These are phyloP conservation scores for Sitobion miscanthi DNA, from an alignment of 1,140 invertebrate species.

Conservation along the genomic window DNA sequence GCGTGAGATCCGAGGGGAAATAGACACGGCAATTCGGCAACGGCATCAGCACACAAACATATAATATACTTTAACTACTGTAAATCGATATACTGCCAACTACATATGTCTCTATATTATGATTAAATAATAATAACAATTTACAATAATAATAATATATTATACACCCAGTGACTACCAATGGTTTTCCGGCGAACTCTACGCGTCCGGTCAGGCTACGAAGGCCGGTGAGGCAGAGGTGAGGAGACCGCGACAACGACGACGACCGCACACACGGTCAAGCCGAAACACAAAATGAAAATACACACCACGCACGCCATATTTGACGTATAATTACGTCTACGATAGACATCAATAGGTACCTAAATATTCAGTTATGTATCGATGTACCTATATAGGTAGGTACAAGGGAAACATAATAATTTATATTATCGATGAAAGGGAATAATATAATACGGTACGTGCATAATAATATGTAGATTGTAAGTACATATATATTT, in stretches of 20 bases:
- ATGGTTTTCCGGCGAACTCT: neutral
- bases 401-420: neutral
- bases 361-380: neutral
- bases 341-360: neutral
- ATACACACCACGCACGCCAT: neutral
- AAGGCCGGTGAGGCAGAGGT: neutral
- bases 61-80: neutral
- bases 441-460: neutral
- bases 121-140: constrained; percentile 20
- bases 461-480: neutral
- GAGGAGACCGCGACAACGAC: neutral
- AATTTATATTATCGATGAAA: neutral
- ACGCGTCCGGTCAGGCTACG: neutral
- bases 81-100: neutral
- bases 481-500: neutral
- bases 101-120: neutral
- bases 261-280: neutral
- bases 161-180: neutral
- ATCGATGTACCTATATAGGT: neutral
- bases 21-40: neutral
- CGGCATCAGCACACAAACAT: neutral
- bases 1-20: neutral
- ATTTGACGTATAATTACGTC: neutral
- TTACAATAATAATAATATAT: neutral
- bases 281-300: neutral